Conservation (phyloP, 1,140 invertebrate species). For the Orchesella cincta region DNA sequence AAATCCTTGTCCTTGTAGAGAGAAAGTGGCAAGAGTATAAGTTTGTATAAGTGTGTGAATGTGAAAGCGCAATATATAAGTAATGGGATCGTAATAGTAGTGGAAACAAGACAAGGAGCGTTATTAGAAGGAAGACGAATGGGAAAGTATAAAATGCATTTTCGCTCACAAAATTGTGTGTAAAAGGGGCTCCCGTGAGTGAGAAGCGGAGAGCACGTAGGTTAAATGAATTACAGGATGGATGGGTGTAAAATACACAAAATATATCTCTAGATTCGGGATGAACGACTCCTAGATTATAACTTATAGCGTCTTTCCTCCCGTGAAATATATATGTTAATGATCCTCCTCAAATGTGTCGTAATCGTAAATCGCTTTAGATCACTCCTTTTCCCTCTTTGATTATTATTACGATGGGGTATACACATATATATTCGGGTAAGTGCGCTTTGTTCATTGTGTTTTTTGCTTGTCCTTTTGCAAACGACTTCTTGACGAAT, state of each 20-base stretch:
- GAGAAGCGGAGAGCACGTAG: background rate
- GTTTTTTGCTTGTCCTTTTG: too few species aligned
- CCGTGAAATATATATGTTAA: background rate
- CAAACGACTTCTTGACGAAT: too few species aligned
- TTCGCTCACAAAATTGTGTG: background rate
- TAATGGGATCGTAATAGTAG: background rate
- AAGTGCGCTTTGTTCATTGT: too few species aligned
- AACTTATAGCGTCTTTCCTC: too few species aligned
- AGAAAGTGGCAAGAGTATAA: background rate
- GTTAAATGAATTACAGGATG: background rate
- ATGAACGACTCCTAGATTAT: too few species aligned
- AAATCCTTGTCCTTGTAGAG: slow-evolving; percentile 8
- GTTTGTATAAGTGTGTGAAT: background rate
- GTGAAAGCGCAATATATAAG: too few species aligned
- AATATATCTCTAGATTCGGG: background rate
- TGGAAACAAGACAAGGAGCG: background rate
- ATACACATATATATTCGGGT: too few species aligned
- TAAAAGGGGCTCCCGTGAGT: too few species aligned
- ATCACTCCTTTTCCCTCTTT: background rate
- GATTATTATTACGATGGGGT: too few species aligned
- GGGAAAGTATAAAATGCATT: background rate
- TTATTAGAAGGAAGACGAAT: background rate
- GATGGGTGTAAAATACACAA: background rate
- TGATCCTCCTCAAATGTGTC: slow-evolving; percentile 9
- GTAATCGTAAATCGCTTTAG: slow-evolving; percentile 17